Evolutionary conservation across 2,888 invertebrate genomes (phyloP).

Genomic region (Caenorhabditis sp.): DNA sequence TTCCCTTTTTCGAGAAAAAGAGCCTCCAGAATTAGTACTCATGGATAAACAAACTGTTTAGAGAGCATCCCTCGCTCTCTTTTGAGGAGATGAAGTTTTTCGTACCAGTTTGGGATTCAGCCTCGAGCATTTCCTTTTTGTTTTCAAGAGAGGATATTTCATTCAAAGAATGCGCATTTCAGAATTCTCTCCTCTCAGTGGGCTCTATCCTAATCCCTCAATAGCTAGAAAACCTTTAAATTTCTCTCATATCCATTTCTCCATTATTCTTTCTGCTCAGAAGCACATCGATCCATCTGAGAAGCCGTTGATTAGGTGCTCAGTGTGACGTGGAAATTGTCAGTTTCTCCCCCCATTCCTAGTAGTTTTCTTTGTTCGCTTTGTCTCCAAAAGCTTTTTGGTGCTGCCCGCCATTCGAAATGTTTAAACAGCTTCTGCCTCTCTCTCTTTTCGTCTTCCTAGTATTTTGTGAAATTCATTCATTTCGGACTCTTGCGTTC

Average conservation of each 20-base stretch:
- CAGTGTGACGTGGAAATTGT: slow-evolving; percentile 36
- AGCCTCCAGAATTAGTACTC: slow-evolving; percentile 36
- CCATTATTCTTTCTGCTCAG: neutral
- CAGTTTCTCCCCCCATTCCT: slow-evolving; percentile 15
- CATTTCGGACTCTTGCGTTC: neutral
- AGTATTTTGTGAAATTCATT: slow-evolving; percentile 59
- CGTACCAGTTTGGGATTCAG: slow-evolving; percentile 22
- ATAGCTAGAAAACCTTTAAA: no score
- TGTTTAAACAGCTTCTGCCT: slow-evolving; percentile 65
- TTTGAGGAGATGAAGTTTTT: neutral
- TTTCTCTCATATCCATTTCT: neutral
- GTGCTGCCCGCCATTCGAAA: slow-evolving; percentile 53
- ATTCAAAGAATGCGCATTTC: neutral
- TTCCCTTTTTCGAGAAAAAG: slow-evolving; percentile 35
- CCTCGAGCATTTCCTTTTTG: slow-evolving; percentile 6
- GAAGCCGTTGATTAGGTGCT: neutral
- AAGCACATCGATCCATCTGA: neutral
- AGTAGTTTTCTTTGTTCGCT: slow-evolving; percentile 60
- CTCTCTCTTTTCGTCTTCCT: slow-evolving; percentile 26
- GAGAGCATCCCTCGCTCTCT: neutral
- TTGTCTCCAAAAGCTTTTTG: slow-evolving; percentile 53
- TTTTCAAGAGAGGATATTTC: neutral
- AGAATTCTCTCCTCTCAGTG: neutral
- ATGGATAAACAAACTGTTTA: slow-evolving; percentile 32
- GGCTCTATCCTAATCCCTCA: neutral